Conservation (phyloP, 2,113 vertebrate species). For the Oncorhynchus tshawytscha region DNA sequence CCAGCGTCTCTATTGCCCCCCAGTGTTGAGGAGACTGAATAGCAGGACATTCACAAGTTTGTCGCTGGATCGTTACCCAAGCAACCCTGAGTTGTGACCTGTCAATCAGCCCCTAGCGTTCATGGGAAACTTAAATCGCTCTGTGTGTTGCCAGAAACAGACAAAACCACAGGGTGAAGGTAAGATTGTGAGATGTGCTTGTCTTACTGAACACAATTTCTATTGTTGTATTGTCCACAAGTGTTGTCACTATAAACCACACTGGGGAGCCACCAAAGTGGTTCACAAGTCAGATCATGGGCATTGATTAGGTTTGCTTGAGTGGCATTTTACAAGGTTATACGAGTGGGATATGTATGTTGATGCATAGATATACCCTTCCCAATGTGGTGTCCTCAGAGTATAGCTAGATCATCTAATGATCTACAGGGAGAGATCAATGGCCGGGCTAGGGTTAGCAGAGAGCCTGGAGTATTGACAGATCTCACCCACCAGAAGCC, state of each 20-base stretch:
- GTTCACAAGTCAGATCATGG: not conserved
- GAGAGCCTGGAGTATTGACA: not conserved
- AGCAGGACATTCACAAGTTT: not conserved
- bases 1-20: conserved; percentile 82
- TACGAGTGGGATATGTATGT: too few relatives aligned
- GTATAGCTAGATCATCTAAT: too few relatives aligned
- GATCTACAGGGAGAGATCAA: not conserved
- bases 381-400: too few relatives aligned
- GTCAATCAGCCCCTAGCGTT: not conserved
- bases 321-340: too few relatives aligned
- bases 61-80: not conserved
- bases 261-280: not conserved
- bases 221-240: not conserved
- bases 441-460: not conserved
- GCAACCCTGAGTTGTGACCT: not conserved
- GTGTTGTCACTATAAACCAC: not conserved
- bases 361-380: too few relatives aligned
- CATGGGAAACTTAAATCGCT: not conserved
- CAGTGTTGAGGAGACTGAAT: conserved; percentile 69
- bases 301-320: too few relatives aligned
- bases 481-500: too few relatives aligned
- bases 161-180: not conserved
- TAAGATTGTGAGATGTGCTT: not conserved
- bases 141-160: not conserved
- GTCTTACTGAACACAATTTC: not conserved